These are phyloP conservation scores for Collichthys lucidus DNA, from an alignment of 2,113 vertebrate species.

Conservation along the genomic window DNA sequence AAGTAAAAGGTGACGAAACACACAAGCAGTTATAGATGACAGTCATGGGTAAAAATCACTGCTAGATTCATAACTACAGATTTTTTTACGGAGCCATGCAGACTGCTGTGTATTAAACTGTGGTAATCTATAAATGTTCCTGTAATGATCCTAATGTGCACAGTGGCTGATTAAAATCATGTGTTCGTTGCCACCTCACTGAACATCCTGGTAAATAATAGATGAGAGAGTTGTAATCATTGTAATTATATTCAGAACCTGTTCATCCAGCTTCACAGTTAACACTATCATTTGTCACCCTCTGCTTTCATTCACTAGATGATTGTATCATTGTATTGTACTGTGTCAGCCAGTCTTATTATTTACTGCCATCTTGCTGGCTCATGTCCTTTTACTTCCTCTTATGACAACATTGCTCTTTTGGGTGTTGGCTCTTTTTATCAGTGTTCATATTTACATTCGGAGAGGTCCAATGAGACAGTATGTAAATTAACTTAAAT, in stretches of 20 bases:
- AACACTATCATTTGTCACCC: neutral
- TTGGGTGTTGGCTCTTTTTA: slow-evolving; percentile 24
- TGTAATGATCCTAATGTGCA: neutral
- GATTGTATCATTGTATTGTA: neutral
- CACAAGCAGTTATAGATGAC: too few relatives aligned
- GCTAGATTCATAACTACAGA: too few relatives aligned
- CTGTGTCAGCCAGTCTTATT: neutral
- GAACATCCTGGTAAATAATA: neutral
- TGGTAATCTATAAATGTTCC: too few relatives aligned
- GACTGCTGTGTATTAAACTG: too few relatives aligned
- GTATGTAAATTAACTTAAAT: neutral
- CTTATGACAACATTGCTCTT: slow-evolving; percentile 1
- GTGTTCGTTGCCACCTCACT: neutral
- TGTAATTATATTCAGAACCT: neutral
- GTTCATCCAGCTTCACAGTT: slow-evolving; percentile 25
- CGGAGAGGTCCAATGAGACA: neutral
- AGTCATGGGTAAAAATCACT: too few relatives aligned
- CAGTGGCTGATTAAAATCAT: neutral
- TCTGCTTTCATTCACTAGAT: neutral
- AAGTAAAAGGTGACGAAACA: too few relatives aligned
- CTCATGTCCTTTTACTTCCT: slow-evolving; percentile 1
- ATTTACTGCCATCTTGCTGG: neutral
- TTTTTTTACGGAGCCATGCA: too few relatives aligned
- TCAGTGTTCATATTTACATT: slow-evolving; percentile 18
- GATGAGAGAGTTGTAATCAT: neutral